A percentile compares a stretch with the other conserved stretches of the same genome.
Conservation (phyloP, 2,888 invertebrate species). For the Pristionchus exspectatus region DNA sequence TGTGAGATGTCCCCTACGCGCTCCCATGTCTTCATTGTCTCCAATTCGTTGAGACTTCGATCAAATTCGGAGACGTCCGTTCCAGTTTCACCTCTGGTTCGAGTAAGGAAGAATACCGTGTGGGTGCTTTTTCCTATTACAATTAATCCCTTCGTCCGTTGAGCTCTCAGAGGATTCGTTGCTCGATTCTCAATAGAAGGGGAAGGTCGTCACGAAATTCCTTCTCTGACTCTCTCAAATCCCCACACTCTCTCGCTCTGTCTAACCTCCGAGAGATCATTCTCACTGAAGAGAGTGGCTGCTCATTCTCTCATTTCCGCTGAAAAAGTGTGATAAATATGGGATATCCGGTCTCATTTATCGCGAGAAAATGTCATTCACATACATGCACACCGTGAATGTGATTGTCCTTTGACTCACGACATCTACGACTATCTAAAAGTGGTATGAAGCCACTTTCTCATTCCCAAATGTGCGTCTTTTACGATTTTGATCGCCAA, state of each 20-base stretch:
- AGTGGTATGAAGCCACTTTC: not conserved
- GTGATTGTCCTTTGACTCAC: not conserved
- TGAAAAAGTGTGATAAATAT: conserved; percentile 30
- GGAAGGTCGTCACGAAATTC: not conserved
- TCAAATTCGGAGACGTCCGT: conserved; percentile 24
- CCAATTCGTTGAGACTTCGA: conserved; percentile 28
- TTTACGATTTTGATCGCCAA: not conserved
- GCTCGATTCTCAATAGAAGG: not conserved
- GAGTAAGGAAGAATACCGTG: conserved; percentile 33
- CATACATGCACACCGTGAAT: not conserved
- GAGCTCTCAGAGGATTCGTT: not conserved
- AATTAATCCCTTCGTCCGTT: not conserved
- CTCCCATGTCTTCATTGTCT: conserved; percentile 15
- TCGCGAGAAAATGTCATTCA: not conserved
- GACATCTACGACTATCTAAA: not conserved
- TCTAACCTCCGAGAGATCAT: not conserved
- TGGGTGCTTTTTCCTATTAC: not conserved
- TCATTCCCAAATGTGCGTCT: not conserved
- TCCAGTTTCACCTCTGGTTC: not conserved
- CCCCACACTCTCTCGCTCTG: not conserved
- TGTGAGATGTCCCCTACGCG: conserved; percentile 10
- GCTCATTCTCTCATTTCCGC: not conserved
- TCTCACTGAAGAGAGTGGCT: not conserved
- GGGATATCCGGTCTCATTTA: not conserved
- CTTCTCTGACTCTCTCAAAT: not conserved